A percentile compares a stretch with the other conserved stretches of the same genome.
phyloP scores from a whole-genome alignment of 2,888 invertebrate species.

The Oxystoma pomonae region DNA sequence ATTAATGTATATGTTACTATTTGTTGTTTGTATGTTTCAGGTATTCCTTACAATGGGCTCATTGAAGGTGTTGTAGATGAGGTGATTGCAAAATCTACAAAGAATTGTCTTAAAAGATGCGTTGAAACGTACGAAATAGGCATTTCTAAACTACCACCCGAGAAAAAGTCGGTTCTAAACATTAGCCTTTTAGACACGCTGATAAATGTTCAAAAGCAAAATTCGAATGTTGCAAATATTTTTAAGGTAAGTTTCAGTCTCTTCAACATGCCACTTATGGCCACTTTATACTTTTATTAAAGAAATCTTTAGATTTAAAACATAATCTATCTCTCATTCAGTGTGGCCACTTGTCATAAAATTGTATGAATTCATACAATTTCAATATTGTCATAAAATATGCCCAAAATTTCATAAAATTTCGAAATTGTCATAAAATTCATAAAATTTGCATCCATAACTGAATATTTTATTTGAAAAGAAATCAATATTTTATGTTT shows the following conservation, averaged over 20 bases:
- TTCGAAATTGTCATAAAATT: too few species aligned
- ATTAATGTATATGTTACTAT: neutral
- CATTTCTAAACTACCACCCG: conserved; percentile 11
- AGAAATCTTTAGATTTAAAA: neutral
- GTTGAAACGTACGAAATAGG: conserved; percentile 14
- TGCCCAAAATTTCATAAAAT: too few species aligned
- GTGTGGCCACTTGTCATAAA: too few species aligned
- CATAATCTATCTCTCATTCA: too few species aligned
- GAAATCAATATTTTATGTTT: too few species aligned
- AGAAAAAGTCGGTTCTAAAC: conserved; percentile 14
- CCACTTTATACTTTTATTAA: too few species aligned
- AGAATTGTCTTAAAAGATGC: conserved; percentile 12
- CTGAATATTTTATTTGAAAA: too few species aligned
- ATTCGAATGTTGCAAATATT: conserved; percentile 7
- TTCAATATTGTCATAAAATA: too few species aligned
- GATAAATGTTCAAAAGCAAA: conserved; percentile 15
- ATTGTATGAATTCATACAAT: too few species aligned
- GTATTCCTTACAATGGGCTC: conserved; percentile 9
- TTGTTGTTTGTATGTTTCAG: conserved; percentile 6
- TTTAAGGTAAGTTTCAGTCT: too few species aligned
- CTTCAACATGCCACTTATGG: too few species aligned
- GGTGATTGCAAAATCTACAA: conserved; percentile 10
- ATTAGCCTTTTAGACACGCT: conserved; percentile 14
- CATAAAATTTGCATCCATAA: too few species aligned
- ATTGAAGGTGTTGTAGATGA: conserved; percentile 3